A percentile compares a stretch with the other conserved stretches of the same genome.
phyloP scores from a whole-genome alignment of 2,113 vertebrate species.

The Podarcis raffonei region DNA sequence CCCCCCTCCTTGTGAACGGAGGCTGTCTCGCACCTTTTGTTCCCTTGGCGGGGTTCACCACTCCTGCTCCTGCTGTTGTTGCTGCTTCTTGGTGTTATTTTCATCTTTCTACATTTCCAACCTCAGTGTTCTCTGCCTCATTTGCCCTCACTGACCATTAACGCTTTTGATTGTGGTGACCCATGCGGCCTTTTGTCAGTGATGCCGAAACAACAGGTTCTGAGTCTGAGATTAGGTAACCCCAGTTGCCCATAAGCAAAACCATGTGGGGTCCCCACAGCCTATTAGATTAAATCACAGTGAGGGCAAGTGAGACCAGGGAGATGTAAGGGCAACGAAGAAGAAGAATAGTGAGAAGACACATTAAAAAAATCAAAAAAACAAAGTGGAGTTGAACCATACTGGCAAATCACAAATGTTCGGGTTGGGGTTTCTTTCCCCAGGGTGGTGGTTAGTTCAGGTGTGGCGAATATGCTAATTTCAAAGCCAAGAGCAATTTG shows the following conservation, averaged over 20 bases:
- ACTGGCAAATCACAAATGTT: neutral
- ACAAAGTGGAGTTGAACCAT: neutral
- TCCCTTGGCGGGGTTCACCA: neutral
- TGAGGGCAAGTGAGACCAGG: neutral
- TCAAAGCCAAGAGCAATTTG: neutral
- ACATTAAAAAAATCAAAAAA: too few relatives aligned
- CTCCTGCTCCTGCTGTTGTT: neutral
- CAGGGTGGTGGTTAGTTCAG: neutral
- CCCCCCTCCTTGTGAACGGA: too few relatives aligned
- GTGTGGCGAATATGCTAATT: neutral
- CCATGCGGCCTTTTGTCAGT: neutral
- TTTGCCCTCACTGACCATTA: neutral
- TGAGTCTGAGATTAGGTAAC: too few relatives aligned
- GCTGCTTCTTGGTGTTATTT: neutral
- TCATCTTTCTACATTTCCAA: neutral
- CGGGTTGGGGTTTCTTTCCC: rapidly evolving
- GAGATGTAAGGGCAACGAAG: too few relatives aligned
- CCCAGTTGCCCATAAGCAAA: neutral
- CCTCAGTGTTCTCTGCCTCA: neutral
- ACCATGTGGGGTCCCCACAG: neutral
- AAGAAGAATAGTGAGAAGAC: too few relatives aligned
- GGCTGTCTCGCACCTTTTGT: neutral
- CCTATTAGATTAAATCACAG: neutral
- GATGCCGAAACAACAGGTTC: neutral
- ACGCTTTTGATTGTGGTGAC: neutral